Evolutionary conservation across 2,888 invertebrate genomes (phyloP).

Genomic region (Craniophora ligustri): DNA sequence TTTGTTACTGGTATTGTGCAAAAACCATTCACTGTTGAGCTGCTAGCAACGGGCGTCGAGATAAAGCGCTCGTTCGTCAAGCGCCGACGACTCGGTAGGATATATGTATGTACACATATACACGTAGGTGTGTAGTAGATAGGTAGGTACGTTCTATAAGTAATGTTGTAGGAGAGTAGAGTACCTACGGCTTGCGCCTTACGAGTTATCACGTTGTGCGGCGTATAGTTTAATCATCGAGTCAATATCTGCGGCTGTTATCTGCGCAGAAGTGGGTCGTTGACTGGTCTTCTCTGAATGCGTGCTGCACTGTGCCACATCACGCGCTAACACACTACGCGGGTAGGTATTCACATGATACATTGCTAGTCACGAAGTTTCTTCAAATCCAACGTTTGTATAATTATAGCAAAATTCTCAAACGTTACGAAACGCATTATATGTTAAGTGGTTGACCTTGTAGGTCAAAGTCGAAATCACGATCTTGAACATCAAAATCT

Average conservation of each 20-base stretch:
- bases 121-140: slow-evolving; percentile 10
- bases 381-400: not conserved
- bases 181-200: slow-evolving; percentile 28
- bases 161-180: slow-evolving; percentile 31
- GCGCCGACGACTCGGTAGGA: slow-evolving; percentile 46
- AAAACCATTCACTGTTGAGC: slow-evolving; percentile 41
- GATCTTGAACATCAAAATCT: not conserved
- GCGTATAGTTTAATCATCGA: slow-evolving; percentile 62
- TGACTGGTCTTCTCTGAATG: slow-evolving; percentile 62
- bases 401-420: not conserved
- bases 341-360: slow-evolving; percentile 11
- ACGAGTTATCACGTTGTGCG: slow-evolving; percentile 48
- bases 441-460: slow-evolving; percentile 30
- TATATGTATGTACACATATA: slow-evolving; percentile 16
- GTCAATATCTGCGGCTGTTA: slow-evolving; percentile 70
- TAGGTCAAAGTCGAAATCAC: slow-evolving; percentile 26
- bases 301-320: slow-evolving; percentile 9
- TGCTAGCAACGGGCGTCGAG: slow-evolving; percentile 49
- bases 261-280: slow-evolving; percentile 72
- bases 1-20: slow-evolving; percentile 8
- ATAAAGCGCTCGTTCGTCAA: slow-evolving; percentile 55
- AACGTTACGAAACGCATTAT: slow-evolving; percentile 41
- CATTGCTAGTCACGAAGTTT: not conserved
- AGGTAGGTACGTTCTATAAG: slow-evolving; percentile 26
- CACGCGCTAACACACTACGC: not conserved